These are phyloP conservation scores for Loripinus fragilis DNA, from an alignment of 2,888 invertebrate genomes.

Conservation along the genomic window DNA sequence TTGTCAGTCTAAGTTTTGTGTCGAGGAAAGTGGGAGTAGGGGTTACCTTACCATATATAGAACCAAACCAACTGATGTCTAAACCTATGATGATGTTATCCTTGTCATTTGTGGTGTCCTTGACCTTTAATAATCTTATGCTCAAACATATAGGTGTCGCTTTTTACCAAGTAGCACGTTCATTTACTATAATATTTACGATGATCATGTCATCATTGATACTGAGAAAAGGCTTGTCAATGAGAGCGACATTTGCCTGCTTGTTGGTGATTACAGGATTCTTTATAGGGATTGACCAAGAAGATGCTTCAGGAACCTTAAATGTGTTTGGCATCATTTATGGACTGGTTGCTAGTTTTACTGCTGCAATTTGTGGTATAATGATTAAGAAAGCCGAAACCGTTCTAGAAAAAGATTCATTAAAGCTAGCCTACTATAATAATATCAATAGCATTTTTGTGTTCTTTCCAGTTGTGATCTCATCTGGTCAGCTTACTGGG, in stretches of 20 bases:
- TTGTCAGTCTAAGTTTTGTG: slow-evolving; percentile 52
- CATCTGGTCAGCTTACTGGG: slow-evolving; percentile 75
- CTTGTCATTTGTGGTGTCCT: slow-evolving; percentile 75
- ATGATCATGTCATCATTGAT: slow-evolving; percentile 79
- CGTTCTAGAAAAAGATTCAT: slow-evolving; percentile 72
- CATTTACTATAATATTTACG: slow-evolving; percentile 82
- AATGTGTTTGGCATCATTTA: slow-evolving; percentile 80
- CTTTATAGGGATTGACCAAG: slow-evolving; percentile 81
- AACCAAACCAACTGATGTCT: slow-evolving; percentile 58
- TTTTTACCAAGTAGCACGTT: slow-evolving; percentile 83
- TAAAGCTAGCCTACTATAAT: slow-evolving; percentile 79
- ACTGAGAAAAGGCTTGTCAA: slow-evolving; percentile 72
- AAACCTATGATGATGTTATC: slow-evolving; percentile 76
- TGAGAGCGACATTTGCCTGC: slow-evolving; percentile 74
- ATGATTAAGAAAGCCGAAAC: slow-evolving; percentile 80
- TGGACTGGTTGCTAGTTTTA: slow-evolving; percentile 80
- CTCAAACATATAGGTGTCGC: slow-evolving; percentile 82
- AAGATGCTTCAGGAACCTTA: slow-evolving; percentile 78
- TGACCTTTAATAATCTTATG: slow-evolving; percentile 82
- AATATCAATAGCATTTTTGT: slow-evolving; percentile 79
- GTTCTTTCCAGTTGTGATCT: slow-evolving; percentile 77
- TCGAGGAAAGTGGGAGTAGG: slow-evolving; percentile 24
- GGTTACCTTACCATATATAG: slow-evolving; percentile 59
- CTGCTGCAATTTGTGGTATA: slow-evolving; percentile 81
- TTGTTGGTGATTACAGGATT: slow-evolving; percentile 79